A percentile compares a stretch with the other conserved stretches of the same genome.
phyloP scores from a whole-genome alignment of 2,113 vertebrate species.

The Pseudorectes ferrugineus region DNA sequence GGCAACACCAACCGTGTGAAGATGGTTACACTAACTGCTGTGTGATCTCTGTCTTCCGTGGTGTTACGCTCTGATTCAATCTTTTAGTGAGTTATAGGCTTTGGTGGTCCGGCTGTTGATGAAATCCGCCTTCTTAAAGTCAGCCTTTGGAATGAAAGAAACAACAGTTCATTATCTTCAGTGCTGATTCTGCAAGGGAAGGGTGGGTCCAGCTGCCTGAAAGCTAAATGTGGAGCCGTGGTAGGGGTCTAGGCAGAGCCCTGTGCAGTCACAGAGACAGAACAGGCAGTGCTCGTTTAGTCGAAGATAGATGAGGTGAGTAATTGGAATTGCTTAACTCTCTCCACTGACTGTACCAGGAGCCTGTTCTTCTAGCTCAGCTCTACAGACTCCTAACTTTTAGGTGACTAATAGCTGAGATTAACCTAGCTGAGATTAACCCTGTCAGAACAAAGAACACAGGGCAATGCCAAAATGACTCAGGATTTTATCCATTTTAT shows the following conservation, averaged over 20 bases:
- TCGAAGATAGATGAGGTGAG: background rate
- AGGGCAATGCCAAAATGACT: background rate
- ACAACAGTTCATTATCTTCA: background rate
- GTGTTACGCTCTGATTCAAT: conserved; percentile 29
- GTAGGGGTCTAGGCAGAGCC: background rate
- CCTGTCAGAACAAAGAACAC: background rate
- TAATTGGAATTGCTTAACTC: background rate
- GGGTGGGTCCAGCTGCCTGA: background rate
- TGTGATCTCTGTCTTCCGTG: background rate
- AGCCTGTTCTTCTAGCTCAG: background rate
- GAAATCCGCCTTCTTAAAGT: conserved; percentile 86
- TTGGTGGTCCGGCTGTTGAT: conserved; percentile 82
- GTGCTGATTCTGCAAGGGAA: background rate
- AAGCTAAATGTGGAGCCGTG: background rate
- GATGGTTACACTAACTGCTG: background rate
- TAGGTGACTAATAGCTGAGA: background rate
- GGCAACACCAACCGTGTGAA: background rate
- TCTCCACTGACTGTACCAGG: background rate
- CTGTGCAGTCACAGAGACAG: background rate
- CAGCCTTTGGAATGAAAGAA: conserved; percentile 72
- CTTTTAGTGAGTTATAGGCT: conserved; percentile 77
- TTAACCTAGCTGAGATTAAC: background rate
- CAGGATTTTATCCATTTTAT: background rate
- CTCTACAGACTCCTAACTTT: background rate
- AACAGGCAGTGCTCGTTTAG: background rate